phyloP scores from a whole-genome alignment of 2,113 vertebrate genomes.

The Nestor notabilis region DNA sequence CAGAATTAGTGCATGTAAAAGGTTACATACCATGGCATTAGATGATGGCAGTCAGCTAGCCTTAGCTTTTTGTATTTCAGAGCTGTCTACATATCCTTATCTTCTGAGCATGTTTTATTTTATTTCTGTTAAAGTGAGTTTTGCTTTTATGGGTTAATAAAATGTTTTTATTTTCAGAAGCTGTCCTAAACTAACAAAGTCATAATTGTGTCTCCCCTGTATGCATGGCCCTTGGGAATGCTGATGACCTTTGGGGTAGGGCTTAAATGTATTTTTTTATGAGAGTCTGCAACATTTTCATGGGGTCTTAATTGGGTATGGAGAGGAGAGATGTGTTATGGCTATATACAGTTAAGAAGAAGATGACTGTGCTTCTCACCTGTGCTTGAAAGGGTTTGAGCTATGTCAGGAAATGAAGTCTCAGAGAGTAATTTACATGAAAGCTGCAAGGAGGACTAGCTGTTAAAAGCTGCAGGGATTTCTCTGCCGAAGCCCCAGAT shows the following conservation, averaged over 20 bases:
- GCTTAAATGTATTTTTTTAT: not conserved
- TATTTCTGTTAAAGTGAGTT: not conserved
- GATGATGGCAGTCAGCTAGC: not conserved
- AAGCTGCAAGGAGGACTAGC: not conserved
- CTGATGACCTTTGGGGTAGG: not conserved
- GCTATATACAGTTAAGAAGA: not conserved
- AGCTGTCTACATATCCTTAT: not conserved
- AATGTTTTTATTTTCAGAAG: not conserved
- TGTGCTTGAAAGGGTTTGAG: not conserved
- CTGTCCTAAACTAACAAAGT: not conserved
- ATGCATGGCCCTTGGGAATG: not conserved
- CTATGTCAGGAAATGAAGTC: not conserved
- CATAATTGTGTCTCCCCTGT: not conserved
- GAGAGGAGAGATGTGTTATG: not conserved
- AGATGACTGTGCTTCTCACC: not conserved
- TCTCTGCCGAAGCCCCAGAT: not conserved
- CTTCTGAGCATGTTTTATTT: not conserved
- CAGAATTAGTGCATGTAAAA: slow-evolving; percentile 2
- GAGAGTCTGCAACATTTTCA: not conserved
- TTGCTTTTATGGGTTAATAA: not conserved
- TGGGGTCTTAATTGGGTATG: not conserved
- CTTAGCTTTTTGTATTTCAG: not conserved
- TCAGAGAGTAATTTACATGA: not conserved
- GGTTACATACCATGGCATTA: not conserved
- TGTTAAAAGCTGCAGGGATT: not conserved